phyloP scores from a whole-genome alignment of 2,888 invertebrate species.

The Aplocera efformata region DNA sequence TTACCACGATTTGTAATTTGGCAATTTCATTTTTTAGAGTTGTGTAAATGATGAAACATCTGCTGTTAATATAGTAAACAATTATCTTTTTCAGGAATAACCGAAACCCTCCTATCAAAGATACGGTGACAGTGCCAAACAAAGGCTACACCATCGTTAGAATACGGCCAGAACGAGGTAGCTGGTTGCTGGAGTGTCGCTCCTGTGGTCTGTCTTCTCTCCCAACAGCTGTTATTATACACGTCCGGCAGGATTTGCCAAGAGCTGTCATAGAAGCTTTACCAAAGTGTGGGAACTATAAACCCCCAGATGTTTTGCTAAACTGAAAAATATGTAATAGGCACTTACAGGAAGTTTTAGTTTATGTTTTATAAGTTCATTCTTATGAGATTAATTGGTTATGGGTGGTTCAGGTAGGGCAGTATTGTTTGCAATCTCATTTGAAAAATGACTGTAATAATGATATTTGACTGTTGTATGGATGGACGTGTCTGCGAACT shows the following conservation, averaged over 20 bases:
- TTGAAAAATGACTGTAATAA: no score
- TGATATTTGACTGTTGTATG: no score
- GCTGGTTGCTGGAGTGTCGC: slow-evolving; percentile 70
- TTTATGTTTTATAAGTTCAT: no score
- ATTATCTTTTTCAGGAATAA: slow-evolving; percentile 70
- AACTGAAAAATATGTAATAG: slow-evolving; percentile 40
- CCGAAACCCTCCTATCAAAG: slow-evolving; percentile 77
- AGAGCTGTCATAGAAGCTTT: slow-evolving; percentile 62
- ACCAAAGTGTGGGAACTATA: slow-evolving; percentile 74
- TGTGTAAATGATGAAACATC: no score
- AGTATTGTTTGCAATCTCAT: no score
- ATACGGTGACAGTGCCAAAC: slow-evolving; percentile 83
- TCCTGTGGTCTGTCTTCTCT: slow-evolving; percentile 62
- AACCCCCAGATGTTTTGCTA: slow-evolving; percentile 68
- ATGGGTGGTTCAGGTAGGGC: no score
- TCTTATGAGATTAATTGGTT: no score
- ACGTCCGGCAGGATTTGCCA: slow-evolving; percentile 64
- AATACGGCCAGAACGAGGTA: slow-evolving; percentile 77
- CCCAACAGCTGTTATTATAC: slow-evolving; percentile 71
- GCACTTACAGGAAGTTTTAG: no score
- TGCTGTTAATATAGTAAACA: no score
- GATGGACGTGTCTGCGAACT: no score
- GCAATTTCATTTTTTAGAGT: no score
- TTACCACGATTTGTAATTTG: no score
- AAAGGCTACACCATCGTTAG: slow-evolving; percentile 81